A percentile compares a stretch with the other conserved stretches of the same genome.
Evolutionary conservation across 2,888 invertebrate species (phyloP).

Genomic region (Stenichneumon culpator): DNA sequence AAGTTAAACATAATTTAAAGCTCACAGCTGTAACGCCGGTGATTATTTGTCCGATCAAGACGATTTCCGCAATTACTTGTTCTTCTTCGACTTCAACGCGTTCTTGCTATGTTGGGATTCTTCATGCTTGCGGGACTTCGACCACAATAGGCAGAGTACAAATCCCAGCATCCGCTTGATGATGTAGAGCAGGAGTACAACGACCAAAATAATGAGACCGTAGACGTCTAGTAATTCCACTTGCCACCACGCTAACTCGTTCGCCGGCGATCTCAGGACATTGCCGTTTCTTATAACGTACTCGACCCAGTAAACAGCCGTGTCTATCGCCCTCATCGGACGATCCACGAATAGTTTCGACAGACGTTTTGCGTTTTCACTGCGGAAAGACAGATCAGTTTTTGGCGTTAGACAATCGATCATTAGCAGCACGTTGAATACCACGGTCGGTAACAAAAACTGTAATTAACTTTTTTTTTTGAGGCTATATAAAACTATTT

Average conservation of each 20-base stretch:
- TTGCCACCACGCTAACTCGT: constrained; percentile 78
- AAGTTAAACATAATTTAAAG: background rate
- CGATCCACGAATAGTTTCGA: constrained; percentile 73
- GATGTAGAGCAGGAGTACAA: constrained; percentile 50
- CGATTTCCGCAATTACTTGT: constrained; percentile 12
- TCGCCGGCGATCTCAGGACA: constrained; percentile 75
- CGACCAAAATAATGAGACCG: constrained; percentile 60
- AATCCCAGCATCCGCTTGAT: constrained; percentile 47
- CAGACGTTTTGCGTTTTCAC: constrained; percentile 69
- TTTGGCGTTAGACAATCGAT: background rate
- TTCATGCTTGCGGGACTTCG: constrained; percentile 18
- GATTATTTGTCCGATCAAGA: background rate
- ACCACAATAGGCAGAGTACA: constrained; percentile 7
- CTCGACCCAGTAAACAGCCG: constrained; percentile 75
- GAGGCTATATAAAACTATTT: too few species aligned
- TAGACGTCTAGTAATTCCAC: constrained; percentile 77
- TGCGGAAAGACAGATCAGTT: constrained; percentile 45
- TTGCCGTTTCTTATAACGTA: constrained; percentile 74
- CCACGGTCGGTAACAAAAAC: background rate
- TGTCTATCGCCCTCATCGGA: constrained; percentile 72
- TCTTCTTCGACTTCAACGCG: constrained; percentile 56
- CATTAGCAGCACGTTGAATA: background rate
- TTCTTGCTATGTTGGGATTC: background rate
- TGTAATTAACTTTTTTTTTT: background rate
- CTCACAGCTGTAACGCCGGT: background rate